Evolutionary conservation across 2,797 vertebrate genomes (phyloP).

Genomic region (Amblyraja radiata): DNA sequence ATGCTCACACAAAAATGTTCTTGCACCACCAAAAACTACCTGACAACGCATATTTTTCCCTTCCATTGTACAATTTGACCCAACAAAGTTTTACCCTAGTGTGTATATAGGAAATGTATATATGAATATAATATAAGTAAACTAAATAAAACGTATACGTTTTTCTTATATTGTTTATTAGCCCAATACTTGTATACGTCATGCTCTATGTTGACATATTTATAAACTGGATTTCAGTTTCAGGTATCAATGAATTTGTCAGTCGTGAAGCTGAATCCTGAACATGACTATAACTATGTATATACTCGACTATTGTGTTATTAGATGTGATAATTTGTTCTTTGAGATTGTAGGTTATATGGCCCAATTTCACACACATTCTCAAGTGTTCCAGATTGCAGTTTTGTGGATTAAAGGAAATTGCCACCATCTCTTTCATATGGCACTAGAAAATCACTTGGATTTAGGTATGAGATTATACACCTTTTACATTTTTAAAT

Average conservation of each 20-base stretch:
- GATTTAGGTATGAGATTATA: conserved; percentile 16
- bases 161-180: neutral
- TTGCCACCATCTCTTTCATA: neutral
- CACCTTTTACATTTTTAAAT: neutral
- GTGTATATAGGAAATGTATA: neutral
- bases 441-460: neutral
- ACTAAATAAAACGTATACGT: neutral
- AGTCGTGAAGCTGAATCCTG: neutral
- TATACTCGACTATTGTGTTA: neutral
- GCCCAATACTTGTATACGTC: neutral
- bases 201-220: neutral
- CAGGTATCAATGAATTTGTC: neutral
- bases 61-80: neutral
- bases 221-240: neutral
- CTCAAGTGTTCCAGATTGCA: conserved; percentile 4
- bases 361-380: neutral
- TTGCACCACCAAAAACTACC: neutral
- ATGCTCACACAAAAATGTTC: neutral
- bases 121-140: neutral
- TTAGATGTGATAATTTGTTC: neutral
- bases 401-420: neutral
- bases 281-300: neutral
- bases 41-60: neutral
- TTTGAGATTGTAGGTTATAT: neutral
- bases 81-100: neutral